These are phyloP conservation scores for Cephalophus harveyi DNA, from an alignment of 2,113 vertebrate species.

Conservation along the genomic window DNA sequence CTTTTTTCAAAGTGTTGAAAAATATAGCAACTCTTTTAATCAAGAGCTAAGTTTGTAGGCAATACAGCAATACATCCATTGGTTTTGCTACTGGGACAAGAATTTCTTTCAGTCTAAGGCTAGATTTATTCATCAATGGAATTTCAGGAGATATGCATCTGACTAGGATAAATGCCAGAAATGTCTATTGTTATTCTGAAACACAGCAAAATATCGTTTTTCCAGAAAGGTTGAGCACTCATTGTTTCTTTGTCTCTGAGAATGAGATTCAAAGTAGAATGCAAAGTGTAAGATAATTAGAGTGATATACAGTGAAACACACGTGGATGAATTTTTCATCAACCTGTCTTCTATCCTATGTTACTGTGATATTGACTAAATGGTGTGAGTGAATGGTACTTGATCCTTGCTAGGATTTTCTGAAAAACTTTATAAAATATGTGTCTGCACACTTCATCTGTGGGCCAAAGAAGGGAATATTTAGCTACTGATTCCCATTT, in stretches of 20 bases:
- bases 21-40: neutral
- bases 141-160: neutral
- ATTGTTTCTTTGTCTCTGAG: neutral
- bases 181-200: neutral
- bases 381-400: neutral
- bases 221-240: neutral
- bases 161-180: neutral
- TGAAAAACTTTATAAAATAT: neutral
- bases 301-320: neutral
- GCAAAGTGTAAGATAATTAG: neutral
- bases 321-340: neutral
- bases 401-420: neutral
- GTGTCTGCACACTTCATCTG: neutral
- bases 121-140: neutral
- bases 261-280: neutral
- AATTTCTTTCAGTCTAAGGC: neutral
- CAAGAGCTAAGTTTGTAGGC: neutral
- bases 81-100: neutral
- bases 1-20: neutral
- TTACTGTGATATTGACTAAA: neutral
- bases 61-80: neutral
- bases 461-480: neutral
- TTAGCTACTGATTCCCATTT: neutral
- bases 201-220: neutral
- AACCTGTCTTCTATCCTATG: neutral